These are phyloP conservation scores for Cyanistes caeruleus DNA, from an alignment of 2,113 vertebrate species.

Conservation along the genomic window DNA sequence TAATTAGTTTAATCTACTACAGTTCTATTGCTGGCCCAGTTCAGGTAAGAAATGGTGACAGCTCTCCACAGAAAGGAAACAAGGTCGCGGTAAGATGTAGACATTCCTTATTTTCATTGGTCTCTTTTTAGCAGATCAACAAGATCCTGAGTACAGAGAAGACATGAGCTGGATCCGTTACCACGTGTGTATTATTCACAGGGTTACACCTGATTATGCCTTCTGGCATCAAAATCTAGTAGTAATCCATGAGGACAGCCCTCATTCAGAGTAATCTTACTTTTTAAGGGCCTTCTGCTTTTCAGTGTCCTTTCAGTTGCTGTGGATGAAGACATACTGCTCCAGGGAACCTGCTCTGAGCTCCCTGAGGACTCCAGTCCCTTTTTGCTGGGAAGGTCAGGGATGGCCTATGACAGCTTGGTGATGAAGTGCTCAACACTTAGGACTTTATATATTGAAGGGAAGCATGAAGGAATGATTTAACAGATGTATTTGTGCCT, in stretches of 20 bases:
- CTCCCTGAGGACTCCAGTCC: not conserved
- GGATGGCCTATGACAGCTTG: not conserved
- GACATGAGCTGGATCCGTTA: not conserved
- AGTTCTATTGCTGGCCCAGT: not conserved
- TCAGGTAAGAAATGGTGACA: not conserved
- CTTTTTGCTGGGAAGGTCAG: not conserved
- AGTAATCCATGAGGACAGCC: not conserved
- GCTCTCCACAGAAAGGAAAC: not conserved
- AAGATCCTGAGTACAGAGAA: not conserved
- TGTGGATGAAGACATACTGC: not conserved
- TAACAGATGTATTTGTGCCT: constrained; percentile 53
- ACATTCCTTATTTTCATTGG: not conserved
- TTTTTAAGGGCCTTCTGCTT: not conserved
- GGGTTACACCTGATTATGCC: not conserved
- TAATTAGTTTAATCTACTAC: not conserved
- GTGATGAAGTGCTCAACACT: not conserved
- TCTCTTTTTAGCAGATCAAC: not conserved
- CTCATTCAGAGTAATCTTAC: not conserved
- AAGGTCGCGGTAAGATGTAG: not conserved
- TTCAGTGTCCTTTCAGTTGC: not conserved
- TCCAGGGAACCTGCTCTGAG: not conserved
- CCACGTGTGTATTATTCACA: not conserved
- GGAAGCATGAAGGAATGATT: not conserved
- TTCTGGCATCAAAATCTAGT: not conserved
- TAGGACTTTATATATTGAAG: not conserved